A percentile compares a stretch with the other conserved stretches of the same genome.
phyloP scores from a whole-genome alignment of 2,113 vertebrate genomes.

The Aviceda subcristata region DNA sequence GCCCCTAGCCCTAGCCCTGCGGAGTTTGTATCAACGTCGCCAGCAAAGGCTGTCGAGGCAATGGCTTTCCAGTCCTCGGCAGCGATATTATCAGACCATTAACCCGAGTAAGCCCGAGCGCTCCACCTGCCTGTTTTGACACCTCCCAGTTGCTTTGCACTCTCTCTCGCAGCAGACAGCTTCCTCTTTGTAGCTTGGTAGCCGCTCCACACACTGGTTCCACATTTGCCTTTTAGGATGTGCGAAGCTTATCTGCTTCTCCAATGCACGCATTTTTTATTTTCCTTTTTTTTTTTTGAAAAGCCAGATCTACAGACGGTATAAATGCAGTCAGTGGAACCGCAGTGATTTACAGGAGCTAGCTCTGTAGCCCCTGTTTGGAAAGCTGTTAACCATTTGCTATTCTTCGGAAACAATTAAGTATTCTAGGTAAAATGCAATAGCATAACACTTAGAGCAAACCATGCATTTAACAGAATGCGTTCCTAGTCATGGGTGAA shows the following conservation, averaged over 20 bases:
- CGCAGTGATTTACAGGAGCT: background rate
- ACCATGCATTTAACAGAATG: background rate
- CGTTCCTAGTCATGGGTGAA: background rate
- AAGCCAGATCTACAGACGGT: background rate
- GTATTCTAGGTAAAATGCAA: background rate
- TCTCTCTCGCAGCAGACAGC: background rate
- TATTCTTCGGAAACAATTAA: background rate
- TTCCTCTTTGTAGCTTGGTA: background rate
- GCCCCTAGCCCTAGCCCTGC: background rate
- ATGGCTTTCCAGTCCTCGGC: background rate
- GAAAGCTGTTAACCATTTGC: slow-evolving; percentile 4
- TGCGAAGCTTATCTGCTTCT: slow-evolving; percentile 30
- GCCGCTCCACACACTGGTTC: background rate
- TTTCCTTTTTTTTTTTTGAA: background rate
- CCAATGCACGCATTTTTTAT: background rate
- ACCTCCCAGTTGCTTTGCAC: background rate
- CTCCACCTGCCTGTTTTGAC: background rate
- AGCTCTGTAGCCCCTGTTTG: background rate
- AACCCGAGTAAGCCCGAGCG: slow-evolving; percentile 5
- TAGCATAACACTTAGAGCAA: background rate
- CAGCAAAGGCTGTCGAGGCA: background rate
- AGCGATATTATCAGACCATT: slow-evolving; percentile 52
- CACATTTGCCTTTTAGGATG: background rate
- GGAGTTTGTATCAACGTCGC: background rate
- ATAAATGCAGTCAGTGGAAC: background rate